These are phyloP conservation scores for Mormyrus hasselquistii DNA, from an alignment of 2,797 vertebrate species.

Conservation along the genomic window DNA sequence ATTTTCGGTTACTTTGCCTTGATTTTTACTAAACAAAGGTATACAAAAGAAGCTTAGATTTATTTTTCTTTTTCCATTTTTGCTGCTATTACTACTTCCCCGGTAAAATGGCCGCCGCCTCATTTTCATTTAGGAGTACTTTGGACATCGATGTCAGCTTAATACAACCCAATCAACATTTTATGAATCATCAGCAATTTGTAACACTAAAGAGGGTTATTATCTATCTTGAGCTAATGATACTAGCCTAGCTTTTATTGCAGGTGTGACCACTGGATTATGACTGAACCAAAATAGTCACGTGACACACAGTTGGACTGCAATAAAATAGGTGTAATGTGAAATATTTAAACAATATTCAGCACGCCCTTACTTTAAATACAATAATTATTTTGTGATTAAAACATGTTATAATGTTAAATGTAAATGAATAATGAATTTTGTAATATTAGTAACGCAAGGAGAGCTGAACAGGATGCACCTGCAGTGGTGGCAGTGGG, in stretches of 20 bases:
- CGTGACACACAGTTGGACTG: neutral
- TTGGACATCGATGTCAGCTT: too few species aligned
- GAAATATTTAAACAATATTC: neutral
- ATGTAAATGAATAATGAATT: neutral
- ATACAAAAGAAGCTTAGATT: too few species aligned
- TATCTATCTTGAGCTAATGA: neutral
- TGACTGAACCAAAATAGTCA: neutral
- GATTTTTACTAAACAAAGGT: too few species aligned
- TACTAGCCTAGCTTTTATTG: neutral
- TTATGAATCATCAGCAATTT: neutral
- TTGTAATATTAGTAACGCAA: neutral
- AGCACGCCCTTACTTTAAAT: neutral
- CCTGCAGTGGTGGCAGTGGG: neutral
- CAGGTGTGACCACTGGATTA: neutral
- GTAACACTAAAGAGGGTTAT: neutral
- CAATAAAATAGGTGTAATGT: neutral
- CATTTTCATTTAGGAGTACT: too few species aligned
- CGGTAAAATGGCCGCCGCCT: too few species aligned
- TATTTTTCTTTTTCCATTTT: too few species aligned
- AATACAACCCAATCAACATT: too few species aligned
- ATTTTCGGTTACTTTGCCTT: too few species aligned
- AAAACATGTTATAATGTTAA: neutral
- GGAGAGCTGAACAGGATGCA: neutral
- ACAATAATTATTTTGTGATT: neutral
- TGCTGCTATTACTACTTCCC: too few species aligned